A percentile compares a stretch with the other conserved stretches of the same genome.
Evolutionary conservation across 2,888 invertebrate genomes (phyloP).

Genomic region (Monochamus alternatus): DNA sequence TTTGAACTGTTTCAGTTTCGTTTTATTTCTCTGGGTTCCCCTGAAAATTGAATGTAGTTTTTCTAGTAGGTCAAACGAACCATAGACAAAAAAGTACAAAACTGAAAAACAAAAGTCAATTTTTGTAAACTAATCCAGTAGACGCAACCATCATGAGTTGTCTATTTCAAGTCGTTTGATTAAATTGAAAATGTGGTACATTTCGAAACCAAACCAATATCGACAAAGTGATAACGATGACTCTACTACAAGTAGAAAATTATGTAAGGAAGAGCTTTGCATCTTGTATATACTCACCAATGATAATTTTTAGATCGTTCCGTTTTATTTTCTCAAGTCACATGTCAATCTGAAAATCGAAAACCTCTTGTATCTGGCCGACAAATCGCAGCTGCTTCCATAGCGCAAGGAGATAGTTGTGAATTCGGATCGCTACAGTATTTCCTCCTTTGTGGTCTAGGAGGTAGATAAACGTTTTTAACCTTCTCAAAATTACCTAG

Average conservation of each 20-base stretch:
- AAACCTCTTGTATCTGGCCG: slow-evolving; percentile 64
- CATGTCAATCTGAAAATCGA: background rate
- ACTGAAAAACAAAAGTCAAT: too few species aligned
- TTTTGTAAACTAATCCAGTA: background rate
- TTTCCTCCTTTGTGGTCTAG: slow-evolving; percentile 94
- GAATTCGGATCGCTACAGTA: slow-evolving; percentile 94
- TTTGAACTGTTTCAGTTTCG: slow-evolving; percentile 17
- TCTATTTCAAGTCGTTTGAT: background rate
- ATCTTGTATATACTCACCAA: too few species aligned
- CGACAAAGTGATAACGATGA: background rate
- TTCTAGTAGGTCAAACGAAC: too few species aligned
- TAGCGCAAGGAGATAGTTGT: slow-evolving; percentile 72
- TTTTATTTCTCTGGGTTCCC: background rate
- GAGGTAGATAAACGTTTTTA: slow-evolving; percentile 73
- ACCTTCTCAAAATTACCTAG: too few species aligned
- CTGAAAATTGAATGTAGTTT: too few species aligned
- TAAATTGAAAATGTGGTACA: background rate
- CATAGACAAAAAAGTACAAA: too few species aligned
- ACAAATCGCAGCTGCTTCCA: slow-evolving; percentile 60
- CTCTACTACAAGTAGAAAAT: background rate
- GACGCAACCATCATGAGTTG: background rate
- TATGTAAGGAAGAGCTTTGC: background rate
- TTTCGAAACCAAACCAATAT: background rate
- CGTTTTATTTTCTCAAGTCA: background rate
- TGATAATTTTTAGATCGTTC: background rate